A percentile compares a stretch with the other conserved stretches of the same genome.
These are phyloP conservation scores for Physocephala rufipes DNA, from an alignment of 2,888 invertebrate species.

Conservation along the genomic window DNA sequence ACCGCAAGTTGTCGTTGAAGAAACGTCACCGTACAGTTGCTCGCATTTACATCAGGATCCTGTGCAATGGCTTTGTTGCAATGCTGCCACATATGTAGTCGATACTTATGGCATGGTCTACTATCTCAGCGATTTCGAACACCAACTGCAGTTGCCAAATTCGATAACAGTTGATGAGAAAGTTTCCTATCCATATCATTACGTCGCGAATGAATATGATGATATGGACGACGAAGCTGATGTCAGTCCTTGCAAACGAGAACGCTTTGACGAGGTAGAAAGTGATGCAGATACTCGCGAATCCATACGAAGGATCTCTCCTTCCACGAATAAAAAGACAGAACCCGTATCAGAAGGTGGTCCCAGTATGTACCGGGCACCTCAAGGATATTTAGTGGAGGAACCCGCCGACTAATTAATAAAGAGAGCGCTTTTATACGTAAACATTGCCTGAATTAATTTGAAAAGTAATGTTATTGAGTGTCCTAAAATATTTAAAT, in stretches of 20 bases:
- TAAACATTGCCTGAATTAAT: not conserved
- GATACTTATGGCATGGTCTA: constrained; percentile 47
- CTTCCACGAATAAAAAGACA: not conserved
- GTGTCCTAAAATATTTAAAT: constrained; percentile 28
- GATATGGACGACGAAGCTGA: constrained; percentile 31
- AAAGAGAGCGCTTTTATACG: not conserved
- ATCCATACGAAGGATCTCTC: not conserved
- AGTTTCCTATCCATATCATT: constrained; percentile 35
- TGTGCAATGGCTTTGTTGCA: constrained; percentile 43
- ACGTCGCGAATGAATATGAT: constrained; percentile 30
- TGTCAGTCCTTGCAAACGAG: constrained; percentile 44
- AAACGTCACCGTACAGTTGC: constrained; percentile 32
- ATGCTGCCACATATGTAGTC: constrained; percentile 47
- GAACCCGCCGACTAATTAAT: constrained; percentile 52
- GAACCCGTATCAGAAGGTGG: not conserved
- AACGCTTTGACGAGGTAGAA: constrained; percentile 38
- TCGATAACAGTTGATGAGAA: constrained; percentile 20
- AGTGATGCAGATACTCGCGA: not conserved
- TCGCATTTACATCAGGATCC: constrained; percentile 29
- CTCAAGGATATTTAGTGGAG: constrained; percentile 57
- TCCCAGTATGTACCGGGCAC: constrained; percentile 48
- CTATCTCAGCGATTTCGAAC: constrained; percentile 49
- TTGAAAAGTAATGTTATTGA: constrained; percentile 11
- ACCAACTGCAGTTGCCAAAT: constrained; percentile 45
- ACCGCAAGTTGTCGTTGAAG: constrained; percentile 44